Base-by-base conservation (phyloP, 2,113 vertebrate species). In the Daboia siamensis region DNA sequence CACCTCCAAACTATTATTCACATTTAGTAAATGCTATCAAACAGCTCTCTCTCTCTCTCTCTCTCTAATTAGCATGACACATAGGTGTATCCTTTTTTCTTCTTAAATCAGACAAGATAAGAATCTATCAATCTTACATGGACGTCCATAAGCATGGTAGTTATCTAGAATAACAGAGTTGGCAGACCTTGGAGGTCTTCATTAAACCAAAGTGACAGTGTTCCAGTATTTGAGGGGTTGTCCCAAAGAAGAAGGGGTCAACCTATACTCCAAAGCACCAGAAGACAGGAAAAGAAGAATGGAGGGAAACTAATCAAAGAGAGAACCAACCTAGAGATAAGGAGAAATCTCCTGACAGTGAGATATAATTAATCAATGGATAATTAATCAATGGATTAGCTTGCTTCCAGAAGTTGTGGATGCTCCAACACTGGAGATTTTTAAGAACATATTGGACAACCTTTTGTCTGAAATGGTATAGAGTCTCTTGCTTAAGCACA, bases 1-100 rank as follows among this genome's bases (percentile, higher is more conserved):
- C 96, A 95, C 95, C 95, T 46, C 96, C 91, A 95, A 95, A 51
- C 94, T 95, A 95, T 95, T 95, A 91, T 95, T 93, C 91, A 46
- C 33, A 91, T 61, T 0, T 94, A 91, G 91, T 91, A 92, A 94
- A 95, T 94, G 6, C 96, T 95, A 94, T 97, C 95, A 96, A 96
- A 96, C 96, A 97, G 95, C 97, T 8, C 7, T 51, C 7, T 51
- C 7, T 51, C 48, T 48, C 46, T 48, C 46, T 48, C 46, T 48
- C 4, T 48, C 39, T 39, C 39, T 94, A 97, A 95, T 95, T 96
- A 92, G 54, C 54, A n/a, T 85, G 91, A 61, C 54, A 51, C 54
- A 39, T 51, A 85, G 33, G 33, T 44, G 87, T 29, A 46, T 55
- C n/a, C 10, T 44, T 86, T 91, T 17, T 64, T 61, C 26, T 15